Evolutionary conservation across 1,140 invertebrate species (phyloP).

Genomic region (Platyura marginata): DNA sequence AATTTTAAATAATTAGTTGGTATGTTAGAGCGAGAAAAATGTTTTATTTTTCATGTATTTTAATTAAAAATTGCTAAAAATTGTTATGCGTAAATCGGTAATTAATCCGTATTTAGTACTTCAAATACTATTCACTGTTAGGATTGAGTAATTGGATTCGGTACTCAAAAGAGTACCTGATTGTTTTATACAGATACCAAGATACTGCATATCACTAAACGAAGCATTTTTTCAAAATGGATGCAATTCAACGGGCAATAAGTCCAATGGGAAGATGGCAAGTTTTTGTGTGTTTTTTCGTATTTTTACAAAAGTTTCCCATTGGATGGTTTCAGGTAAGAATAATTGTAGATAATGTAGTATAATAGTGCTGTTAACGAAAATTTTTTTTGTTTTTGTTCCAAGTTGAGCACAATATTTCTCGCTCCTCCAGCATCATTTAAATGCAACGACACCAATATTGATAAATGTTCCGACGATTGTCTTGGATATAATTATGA

Average conservation of each 20-base stretch:
- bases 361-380: not conserved
- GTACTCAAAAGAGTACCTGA: no score
- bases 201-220: no score
- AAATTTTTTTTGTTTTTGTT: not conserved
- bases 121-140: no score
- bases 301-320: constrained; percentile 50
- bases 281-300: constrained; percentile 37
- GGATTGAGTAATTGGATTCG: no score
- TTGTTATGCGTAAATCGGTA: no score
- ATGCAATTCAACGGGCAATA: constrained; percentile 20
- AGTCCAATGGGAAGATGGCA: constrained; percentile 54
- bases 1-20: no score
- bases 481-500: constrained; percentile 39
- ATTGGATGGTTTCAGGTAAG: constrained; percentile 44
- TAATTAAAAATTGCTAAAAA: no score
- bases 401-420: constrained; percentile 33
- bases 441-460: constrained; percentile 22
- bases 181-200: no score
- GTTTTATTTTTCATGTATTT: no score
- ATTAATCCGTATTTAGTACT: no score
- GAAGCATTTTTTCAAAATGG: no score
- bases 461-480: constrained; percentile 23
- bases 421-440: constrained; percentile 35
- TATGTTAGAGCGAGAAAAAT: no score
- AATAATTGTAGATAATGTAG: constrained; percentile 20